Evolutionary conservation across 1,140 invertebrate genomes (phyloP).

Genomic region (Apocrypta bakeri): DNA sequence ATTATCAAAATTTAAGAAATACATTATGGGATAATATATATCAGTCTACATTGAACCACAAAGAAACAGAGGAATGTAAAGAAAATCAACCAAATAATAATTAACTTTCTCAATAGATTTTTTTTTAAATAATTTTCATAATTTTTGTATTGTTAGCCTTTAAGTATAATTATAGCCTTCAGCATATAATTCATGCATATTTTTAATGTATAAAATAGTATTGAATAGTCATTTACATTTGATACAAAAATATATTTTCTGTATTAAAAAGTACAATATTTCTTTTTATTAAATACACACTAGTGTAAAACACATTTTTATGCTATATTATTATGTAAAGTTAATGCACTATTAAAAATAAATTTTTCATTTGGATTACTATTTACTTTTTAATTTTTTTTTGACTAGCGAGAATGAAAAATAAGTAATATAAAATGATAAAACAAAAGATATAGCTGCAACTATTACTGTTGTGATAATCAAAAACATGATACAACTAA

Average conservation of each 20-base stretch:
- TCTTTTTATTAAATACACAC: slow-evolving; percentile 1
- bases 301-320: neutral
- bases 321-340: neutral
- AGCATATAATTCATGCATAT: no score
- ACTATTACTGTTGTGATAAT: slow-evolving; percentile 45
- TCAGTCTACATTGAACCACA: slow-evolving; percentile 3
- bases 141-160: neutral
- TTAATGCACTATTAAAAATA: slow-evolving; percentile 4
- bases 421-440: slow-evolving; percentile 39
- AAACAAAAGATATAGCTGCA: slow-evolving; percentile 46
- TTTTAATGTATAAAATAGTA: no score
- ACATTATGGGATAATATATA: slow-evolving; percentile 40
- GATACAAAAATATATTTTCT: slow-evolving; percentile 42
- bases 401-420: slow-evolving; percentile 34
- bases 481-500: slow-evolving; percentile 54
- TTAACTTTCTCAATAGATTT: neutral
- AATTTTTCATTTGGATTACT: slow-evolving; percentile 18
- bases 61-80: slow-evolving; percentile 17
- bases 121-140: neutral
- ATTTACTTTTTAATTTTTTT: slow-evolving; percentile 37
- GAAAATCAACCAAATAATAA: slow-evolving; percentile 25
- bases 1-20: slow-evolving; percentile 25
- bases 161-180: neutral
- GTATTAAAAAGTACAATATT: slow-evolving; percentile 25
- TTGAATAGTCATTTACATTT: slow-evolving; percentile 12